These are phyloP conservation scores for Eupithecia subumbrata DNA, from an alignment of 2,888 invertebrate species.

Conservation along the genomic window DNA sequence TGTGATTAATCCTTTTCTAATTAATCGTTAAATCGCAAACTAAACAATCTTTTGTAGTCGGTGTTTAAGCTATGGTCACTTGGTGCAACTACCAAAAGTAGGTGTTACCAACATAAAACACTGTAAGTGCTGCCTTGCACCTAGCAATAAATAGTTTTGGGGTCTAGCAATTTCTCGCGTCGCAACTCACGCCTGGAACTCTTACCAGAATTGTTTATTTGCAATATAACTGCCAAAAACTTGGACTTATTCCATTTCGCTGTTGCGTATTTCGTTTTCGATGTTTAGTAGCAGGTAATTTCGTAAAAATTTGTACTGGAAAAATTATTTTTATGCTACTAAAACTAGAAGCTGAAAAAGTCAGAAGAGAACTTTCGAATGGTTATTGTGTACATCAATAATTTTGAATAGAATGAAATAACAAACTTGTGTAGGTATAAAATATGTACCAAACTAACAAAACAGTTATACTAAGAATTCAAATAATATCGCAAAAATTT, in stretches of 20 bases:
- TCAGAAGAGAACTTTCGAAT: background rate
- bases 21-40: background rate
- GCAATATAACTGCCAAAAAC: constrained; percentile 37
- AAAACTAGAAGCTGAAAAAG: background rate
- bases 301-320: background rate
- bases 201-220: constrained; percentile 38
- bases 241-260: constrained; percentile 26
- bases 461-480: background rate
- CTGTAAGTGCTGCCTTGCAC: constrained; percentile 38
- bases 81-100: background rate
- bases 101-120: constrained; percentile 16
- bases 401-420: background rate
- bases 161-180: constrained; percentile 40
- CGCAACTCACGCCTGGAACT: constrained; percentile 39
- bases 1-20: no score
- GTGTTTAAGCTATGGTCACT: background rate
- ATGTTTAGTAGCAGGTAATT: constrained; percentile 13
- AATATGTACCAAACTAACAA: background rate
- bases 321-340: background rate
- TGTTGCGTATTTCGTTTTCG: constrained; percentile 18
- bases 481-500: no score
- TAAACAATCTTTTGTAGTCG: background rate
- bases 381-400: background rate
- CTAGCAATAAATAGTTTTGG: constrained; percentile 44
- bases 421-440: no score